phyloP scores from a whole-genome alignment of 2,113 vertebrate species.

The human region DNA sequence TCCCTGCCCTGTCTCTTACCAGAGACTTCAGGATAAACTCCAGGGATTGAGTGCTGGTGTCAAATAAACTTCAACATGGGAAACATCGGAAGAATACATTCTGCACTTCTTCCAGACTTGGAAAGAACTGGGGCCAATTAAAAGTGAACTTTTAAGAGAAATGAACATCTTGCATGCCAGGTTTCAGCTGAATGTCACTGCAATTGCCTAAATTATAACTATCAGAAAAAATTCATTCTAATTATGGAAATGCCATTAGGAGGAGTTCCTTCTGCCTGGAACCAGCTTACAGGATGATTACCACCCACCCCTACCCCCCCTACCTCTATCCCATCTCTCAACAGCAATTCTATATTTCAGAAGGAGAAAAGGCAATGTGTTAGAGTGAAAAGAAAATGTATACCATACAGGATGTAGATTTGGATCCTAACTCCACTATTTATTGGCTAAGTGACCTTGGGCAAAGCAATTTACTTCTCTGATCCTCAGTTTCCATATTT shows the following conservation, averaged over 20 bases:
- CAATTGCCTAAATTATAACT: conserved; percentile 77
- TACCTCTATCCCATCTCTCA: conserved; percentile 31
- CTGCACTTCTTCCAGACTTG: conserved; percentile 49
- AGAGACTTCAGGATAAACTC: conserved; percentile 36
- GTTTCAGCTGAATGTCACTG: conserved; percentile 77
- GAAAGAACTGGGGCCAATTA: conserved; percentile 73
- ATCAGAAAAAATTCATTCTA: conserved; percentile 74
- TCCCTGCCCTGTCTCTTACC: neutral
- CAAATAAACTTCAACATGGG: conserved; percentile 31
- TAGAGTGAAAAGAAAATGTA: conserved; percentile 1
- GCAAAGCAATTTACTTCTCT: neutral
- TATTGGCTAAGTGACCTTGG: neutral
- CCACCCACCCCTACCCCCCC: conserved; percentile 53
- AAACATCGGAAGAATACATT: conserved; percentile 47
- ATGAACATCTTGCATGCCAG: conserved; percentile 79
- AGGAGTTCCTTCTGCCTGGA: conserved; percentile 72
- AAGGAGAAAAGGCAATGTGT: neutral
- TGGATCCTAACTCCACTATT: neutral
- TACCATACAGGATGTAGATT: neutral
- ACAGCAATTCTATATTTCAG: conserved; percentile 26
- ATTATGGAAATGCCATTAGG: conserved; percentile 77
- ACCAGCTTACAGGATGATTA: conserved; percentile 59
- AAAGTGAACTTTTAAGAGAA: conserved; percentile 79
- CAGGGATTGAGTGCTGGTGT: conserved; percentile 18
- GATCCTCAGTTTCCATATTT: neutral